phyloP scores from a whole-genome alignment of 2,888 invertebrate species.

The Hecatera dysodea region DNA sequence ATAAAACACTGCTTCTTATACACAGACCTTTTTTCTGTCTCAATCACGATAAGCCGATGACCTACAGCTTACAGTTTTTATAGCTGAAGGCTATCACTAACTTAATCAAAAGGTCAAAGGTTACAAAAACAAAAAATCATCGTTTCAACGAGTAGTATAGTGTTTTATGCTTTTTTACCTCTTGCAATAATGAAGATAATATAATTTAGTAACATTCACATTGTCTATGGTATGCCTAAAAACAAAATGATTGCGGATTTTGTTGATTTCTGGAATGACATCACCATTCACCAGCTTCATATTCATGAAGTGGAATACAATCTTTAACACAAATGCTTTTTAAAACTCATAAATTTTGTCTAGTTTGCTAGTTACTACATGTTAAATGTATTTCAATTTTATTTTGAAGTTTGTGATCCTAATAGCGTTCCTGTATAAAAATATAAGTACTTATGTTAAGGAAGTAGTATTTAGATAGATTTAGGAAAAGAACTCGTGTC shows the following conservation, averaged over 20 bases:
- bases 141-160: neutral
- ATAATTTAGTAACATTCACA: neutral
- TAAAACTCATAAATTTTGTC: neutral
- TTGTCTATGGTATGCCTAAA: neutral
- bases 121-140: conserved; percentile 20
- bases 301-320: neutral
- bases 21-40: neutral
- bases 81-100: conserved; percentile 25
- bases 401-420: neutral
- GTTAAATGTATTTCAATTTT: neutral
- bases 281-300: neutral
- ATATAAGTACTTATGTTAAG: neutral
- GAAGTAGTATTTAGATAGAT: neutral
- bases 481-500: neutral
- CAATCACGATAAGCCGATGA: neutral
- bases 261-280: neutral
- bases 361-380: neutral
- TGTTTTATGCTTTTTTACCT: conserved; percentile 11
- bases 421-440: neutral
- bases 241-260: neutral
- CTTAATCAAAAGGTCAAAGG: conserved; percentile 47
- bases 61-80: neutral
- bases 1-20: neutral
- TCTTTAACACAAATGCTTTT: neutral
- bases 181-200: conserved; percentile 28